These are phyloP conservation scores for Lathamus discolor DNA, from an alignment of 2,113 vertebrate genomes.

Conservation along the genomic window DNA sequence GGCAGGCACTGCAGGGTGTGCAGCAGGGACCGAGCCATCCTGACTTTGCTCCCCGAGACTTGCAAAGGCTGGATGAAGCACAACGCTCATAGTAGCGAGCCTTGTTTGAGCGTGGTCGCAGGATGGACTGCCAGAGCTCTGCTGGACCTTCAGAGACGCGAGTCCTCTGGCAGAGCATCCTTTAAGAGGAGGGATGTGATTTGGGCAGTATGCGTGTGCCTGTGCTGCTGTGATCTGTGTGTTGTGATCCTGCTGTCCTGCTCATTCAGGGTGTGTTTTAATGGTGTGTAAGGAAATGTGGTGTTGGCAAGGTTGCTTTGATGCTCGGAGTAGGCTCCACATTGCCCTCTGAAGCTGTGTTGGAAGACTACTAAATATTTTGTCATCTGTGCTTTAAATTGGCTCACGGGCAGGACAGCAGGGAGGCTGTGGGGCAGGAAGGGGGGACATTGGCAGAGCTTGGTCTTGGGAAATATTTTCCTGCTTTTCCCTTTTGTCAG, in stretches of 20 bases:
- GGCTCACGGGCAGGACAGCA: not conserved
- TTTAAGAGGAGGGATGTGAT: not conserved
- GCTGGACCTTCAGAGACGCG: not conserved
- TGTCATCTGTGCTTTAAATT: not conserved
- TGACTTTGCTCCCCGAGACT: not conserved
- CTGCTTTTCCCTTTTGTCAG: not conserved
- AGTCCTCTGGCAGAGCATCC: not conserved
- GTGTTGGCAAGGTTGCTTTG: not conserved
- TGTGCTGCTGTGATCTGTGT: not conserved
- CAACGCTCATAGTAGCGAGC: accelerated
- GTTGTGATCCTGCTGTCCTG: not conserved
- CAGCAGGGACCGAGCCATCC: not conserved
- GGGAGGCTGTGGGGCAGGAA: not conserved
- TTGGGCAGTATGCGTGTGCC: accelerated
- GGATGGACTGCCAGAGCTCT: not conserved
- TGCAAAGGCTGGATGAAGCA: not conserved
- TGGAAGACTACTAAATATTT: not conserved
- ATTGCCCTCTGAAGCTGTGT: accelerated
- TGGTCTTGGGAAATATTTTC: not conserved
- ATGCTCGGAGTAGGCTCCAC: not conserved
- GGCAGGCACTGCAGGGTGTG: not conserved
- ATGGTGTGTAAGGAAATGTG: not conserved
- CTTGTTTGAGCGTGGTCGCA: accelerated
- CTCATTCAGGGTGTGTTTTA: not conserved
- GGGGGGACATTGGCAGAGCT: not conserved